Evolutionary conservation across 2,113 vertebrate species (phyloP).

Genomic region (Perca fluviatilis): DNA sequence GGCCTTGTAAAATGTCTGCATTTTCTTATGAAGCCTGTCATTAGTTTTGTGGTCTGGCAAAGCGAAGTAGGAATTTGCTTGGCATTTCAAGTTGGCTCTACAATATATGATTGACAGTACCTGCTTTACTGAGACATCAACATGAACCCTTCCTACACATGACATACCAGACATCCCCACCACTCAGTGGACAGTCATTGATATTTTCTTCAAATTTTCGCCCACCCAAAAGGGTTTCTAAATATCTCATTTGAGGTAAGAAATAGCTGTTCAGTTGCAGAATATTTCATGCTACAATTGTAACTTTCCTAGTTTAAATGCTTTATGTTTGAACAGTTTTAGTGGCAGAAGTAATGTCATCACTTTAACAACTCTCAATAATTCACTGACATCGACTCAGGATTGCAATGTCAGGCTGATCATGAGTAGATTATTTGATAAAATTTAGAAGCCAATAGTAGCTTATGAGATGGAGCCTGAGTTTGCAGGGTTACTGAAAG

Average conservation of each 20-base stretch:
- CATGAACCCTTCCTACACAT: slow-evolving; percentile 52
- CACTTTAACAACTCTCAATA: neutral
- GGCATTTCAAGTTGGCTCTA: slow-evolving; percentile 55
- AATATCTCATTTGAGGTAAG: neutral
- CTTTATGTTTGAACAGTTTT: slow-evolving; percentile 2
- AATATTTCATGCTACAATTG: neutral
- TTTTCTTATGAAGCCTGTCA: slow-evolving; percentile 4
- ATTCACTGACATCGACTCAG: neutral
- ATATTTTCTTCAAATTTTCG: slow-evolving; percentile 35
- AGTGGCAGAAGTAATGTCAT: neutral
- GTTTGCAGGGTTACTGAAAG: neutral
- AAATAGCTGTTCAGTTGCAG: neutral
- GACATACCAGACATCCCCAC: slow-evolving; percentile 22
- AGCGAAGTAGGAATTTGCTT: slow-evolving; percentile 42
- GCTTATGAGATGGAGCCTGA: neutral
- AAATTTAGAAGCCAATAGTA: neutral
- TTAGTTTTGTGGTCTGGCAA: slow-evolving; percentile 28
- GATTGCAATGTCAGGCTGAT: neutral
- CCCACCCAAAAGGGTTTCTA: neutral
- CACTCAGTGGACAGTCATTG: slow-evolving; percentile 33
- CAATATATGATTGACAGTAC: slow-evolving; percentile 40
- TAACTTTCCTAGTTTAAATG: neutral
- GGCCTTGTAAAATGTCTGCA: slow-evolving; percentile 7
- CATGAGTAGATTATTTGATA: slow-evolving; percentile 12
- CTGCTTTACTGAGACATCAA: slow-evolving; percentile 36